Base-by-base conservation (phyloP, 2,888 invertebrate genomes). In the Petrophora chlorosata region DNA sequence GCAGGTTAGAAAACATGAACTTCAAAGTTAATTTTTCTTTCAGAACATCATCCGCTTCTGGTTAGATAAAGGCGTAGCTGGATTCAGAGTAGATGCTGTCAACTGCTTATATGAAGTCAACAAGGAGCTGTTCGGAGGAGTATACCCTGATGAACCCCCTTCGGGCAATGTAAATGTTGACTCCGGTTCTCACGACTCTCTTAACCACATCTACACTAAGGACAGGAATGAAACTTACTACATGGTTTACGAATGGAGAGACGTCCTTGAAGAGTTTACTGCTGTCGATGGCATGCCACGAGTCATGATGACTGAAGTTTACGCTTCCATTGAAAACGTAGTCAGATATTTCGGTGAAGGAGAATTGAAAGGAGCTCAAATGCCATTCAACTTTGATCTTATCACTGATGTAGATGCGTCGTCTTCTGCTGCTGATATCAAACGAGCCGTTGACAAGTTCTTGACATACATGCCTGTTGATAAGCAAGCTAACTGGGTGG, bases 41-140 rank as follows among this genome's bases (percentile, higher is more conserved):
- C 56, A 87, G 94, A 90, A 93, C 1, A 91, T 94, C 1, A 78
- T 98, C 25, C 86, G 88, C 16, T 97, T 93, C 69, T 98, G 98
- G 98, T 70, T 98, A 39, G 92, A 92, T 5, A 93, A 93, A 72
- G 97, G 97, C 2, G 93, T 97, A 0, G 95, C 96, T 68, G 98
- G 98, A 3, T 97, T 98, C 70, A 93, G 97, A 66, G 91, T 98
- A 3, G 96, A 96, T 63, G 95, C 96, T 0, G 92, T 95, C 0
- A 92, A 92, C 67, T 92, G 92, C 70, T 67, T 94, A 25, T 94
- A 89, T 51, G 94, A 95, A 79, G 90, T 85, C 0, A 82, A 90
- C 29, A 90, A 90, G 59, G 73, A 79, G 30, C 70, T 83, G 1
- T 84, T 64, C 30, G 85, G 80, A n/a, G 89, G 90, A 1, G 68